Evolutionary conservation across 2,113 vertebrate species (phyloP).

Genomic region (Chloropsis cyanopogon): DNA sequence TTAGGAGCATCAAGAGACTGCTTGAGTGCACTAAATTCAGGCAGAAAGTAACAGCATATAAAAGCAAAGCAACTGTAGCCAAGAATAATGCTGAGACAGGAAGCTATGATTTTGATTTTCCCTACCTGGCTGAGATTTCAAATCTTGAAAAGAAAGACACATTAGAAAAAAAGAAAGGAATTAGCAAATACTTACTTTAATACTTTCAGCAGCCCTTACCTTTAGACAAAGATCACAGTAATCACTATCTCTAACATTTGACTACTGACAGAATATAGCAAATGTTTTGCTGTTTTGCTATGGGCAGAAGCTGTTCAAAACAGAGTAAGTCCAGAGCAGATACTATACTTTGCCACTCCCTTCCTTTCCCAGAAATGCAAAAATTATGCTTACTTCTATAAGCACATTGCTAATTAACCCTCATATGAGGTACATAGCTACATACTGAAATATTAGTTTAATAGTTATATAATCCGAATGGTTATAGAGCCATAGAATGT

Average conservation of each 20-base stretch:
- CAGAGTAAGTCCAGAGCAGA: background rate
- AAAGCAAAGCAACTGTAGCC: background rate
- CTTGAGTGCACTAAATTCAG: background rate
- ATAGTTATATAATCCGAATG: background rate
- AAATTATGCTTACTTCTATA: background rate
- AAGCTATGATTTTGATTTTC: background rate
- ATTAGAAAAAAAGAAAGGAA: background rate
- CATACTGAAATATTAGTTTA: background rate
- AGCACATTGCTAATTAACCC: background rate
- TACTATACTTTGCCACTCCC: background rate
- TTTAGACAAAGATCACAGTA: background rate
- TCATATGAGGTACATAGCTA: background rate
- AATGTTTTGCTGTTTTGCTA: background rate
- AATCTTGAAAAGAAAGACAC: background rate
- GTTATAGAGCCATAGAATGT: background rate
- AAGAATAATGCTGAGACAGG: background rate
- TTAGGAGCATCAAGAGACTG: background rate
- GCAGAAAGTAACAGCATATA: background rate
- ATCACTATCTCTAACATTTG: background rate
- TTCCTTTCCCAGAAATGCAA: background rate
- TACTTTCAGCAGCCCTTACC: background rate
- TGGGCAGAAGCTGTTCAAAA: background rate
- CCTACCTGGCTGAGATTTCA: background rate
- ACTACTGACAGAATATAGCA: background rate
- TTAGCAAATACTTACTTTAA: background rate